These are phyloP conservation scores for Acanthosepion esculentum DNA, from an alignment of 2,888 invertebrate genomes.

Conservation along the genomic window DNA sequence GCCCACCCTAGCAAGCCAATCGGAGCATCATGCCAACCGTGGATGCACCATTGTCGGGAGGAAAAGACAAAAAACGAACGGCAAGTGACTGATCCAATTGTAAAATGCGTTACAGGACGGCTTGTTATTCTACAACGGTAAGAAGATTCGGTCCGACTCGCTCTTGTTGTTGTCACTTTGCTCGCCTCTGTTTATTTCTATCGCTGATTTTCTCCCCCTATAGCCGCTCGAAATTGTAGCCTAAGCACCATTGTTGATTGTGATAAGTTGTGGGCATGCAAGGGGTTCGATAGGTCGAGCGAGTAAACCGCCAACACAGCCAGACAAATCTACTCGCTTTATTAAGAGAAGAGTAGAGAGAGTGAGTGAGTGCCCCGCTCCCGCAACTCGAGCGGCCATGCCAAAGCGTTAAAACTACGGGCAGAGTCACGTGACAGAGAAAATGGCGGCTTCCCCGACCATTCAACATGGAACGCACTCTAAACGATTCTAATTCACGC, in stretches of 20 bases:
- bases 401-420: slow-evolving; percentile 37
- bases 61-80: slow-evolving; percentile 37
- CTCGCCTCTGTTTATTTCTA: not conserved
- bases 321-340: slow-evolving; percentile 34
- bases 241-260: not conserved
- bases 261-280: not conserved
- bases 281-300: not conserved
- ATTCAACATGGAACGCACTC: slow-evolving; percentile 74
- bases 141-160: slow-evolving; percentile 37
- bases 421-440: slow-evolving; percentile 73
- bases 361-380: slow-evolving; percentile 36
- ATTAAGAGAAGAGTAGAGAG: not conserved
- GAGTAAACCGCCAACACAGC: not conserved
- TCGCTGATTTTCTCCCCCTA: not conserved
- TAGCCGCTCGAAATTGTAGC: not conserved
- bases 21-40: slow-evolving; percentile 37
- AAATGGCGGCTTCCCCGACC: slow-evolving; percentile 75
- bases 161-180: slow-evolving; percentile 46
- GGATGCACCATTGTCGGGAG: not conserved
- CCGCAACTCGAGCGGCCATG: slow-evolving; percentile 36
- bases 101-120: slow-evolving; percentile 46
- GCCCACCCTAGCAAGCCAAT: not conserved
- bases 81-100: slow-evolving; percentile 42
- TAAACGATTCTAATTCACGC: slow-evolving; percentile 54
- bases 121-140: slow-evolving; percentile 44